A percentile compares a stretch with the other conserved stretches of the same genome.
Conservation (phyloP, 2,888 invertebrate species). For the Glaucopsyche alexis region DNA sequence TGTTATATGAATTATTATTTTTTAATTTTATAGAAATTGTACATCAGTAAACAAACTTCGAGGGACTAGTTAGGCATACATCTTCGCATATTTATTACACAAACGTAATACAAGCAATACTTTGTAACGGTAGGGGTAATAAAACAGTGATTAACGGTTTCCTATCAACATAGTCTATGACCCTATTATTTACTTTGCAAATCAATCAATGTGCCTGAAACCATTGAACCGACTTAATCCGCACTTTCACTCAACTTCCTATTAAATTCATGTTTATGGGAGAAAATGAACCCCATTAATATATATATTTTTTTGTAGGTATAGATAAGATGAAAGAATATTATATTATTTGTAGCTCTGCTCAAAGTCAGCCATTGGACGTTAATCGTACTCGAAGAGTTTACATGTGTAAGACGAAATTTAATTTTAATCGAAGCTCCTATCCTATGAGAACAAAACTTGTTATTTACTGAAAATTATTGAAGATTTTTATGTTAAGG, state of each 20-base stretch:
- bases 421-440: too few relatives aligned
- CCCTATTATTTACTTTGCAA: constrained; percentile 39
- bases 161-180: constrained; percentile 12
- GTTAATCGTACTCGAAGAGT: too few relatives aligned
- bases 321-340: neutral
- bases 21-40: too few relatives aligned
- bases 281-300: neutral
- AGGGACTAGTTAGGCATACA: too few relatives aligned
- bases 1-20: too few relatives aligned
- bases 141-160: neutral
- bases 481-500: too few relatives aligned
- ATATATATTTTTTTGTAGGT: neutral
- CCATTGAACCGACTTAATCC: constrained; percentile 31
- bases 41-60: too few relatives aligned
- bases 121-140: neutral
- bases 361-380: neutral
- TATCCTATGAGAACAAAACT: too few relatives aligned
- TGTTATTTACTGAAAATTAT: too few relatives aligned
- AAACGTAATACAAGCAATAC: too few relatives aligned
- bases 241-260: constrained; percentile 37
- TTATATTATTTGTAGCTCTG: neutral
- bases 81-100: too few relatives aligned
- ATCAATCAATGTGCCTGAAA: constrained; percentile 40
- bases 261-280: neutral
- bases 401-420: too few relatives aligned